Base-by-base conservation (phyloP, 2,113 vertebrate genomes). In the Trematocara variabile region DNA sequence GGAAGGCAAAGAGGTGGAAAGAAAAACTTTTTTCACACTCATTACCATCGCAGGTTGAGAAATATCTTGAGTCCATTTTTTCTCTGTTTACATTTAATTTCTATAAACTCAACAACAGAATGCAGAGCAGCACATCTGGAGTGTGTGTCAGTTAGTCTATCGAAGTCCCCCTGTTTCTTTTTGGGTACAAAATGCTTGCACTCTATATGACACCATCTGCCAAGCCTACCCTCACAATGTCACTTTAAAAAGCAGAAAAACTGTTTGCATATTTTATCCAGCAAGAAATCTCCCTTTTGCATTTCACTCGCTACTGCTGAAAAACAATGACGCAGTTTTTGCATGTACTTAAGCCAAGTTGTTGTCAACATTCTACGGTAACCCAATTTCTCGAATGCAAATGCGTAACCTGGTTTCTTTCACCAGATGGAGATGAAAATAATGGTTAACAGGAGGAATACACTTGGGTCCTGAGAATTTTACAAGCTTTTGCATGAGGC, bases 21-120 rank as follows among this genome's bases (percentile, higher is more conserved):
- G 34, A 83, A 63, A 77, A 60, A 30, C 70, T 37, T 86, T 88
- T 28, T 70, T 75, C 39, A 56, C 48, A 83, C 86, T 84, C 79
- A 56, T 78, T 94, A 84, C 79, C 63, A 52, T 55, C 77, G 56
- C 81, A 86, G 86, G 80, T 85, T 83, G 56, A 83, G 75, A 84
- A 88, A 86, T 14, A n/a, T 80, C 91, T 46, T 78, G 33, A 37
- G 14, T 44, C 6, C 13, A n/a, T 48, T 75, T 75, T 30, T 48
- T 48, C 14, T 30, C 3, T 34, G 28, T 83, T 33, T 16, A 8
- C 18, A 50, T 77, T 44, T n/a, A 11, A n/a, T 65, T 65, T 60
- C 25, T 58, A 22, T 8, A 46, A 7, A 41, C 8, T 52, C 46
- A 70, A 70, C 9, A 33, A 39, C 5, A 13, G 52, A 56, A 79